Evolutionary conservation across 2,888 invertebrate species (phyloP).

Genomic region (Tetranychus truncatus): DNA sequence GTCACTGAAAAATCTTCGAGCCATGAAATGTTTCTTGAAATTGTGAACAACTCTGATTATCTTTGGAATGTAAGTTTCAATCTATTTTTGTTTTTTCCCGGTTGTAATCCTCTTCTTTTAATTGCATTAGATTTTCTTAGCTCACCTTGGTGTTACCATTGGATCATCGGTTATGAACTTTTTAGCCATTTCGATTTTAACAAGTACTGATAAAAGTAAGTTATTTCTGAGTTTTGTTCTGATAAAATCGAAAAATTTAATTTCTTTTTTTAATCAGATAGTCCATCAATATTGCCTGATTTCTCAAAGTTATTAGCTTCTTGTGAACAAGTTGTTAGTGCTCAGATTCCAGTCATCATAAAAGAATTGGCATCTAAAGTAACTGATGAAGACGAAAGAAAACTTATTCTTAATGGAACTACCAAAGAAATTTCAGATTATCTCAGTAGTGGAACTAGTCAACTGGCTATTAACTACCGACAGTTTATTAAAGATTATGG

Average conservation of each 20-base stretch:
- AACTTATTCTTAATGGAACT: not conserved
- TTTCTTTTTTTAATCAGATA: not conserved
- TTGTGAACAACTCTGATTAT: not conserved
- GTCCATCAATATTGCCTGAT: slow-evolving; percentile 7
- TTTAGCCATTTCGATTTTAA: not conserved
- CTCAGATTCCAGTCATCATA: slow-evolving; percentile 17
- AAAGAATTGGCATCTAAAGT: slow-evolving; percentile 15
- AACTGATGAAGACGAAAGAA: not conserved
- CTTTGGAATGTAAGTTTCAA: slow-evolving; percentile 4
- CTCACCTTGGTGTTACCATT: not conserved
- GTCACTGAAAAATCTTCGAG: not conserved
- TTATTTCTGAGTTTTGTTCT: not conserved
- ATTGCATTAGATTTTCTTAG: not conserved
- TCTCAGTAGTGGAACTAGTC: slow-evolving; percentile 40
- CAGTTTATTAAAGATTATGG: slow-evolving; percentile 50
- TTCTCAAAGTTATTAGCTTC: slow-evolving; percentile 2
- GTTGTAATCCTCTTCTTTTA: not conserved
- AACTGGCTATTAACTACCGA: slow-evolving; percentile 37
- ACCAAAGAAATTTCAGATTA: slow-evolving; percentile 39
- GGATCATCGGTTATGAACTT: slow-evolving; percentile 1
- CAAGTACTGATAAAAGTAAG: not conserved
- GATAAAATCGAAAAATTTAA: not conserved
- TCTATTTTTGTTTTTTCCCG: not conserved
- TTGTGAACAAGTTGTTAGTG: slow-evolving; percentile 19
- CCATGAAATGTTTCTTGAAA: not conserved